Base-by-base conservation (phyloP, 1,140 invertebrate genomes). In the Heliconius hermathena region DNA sequence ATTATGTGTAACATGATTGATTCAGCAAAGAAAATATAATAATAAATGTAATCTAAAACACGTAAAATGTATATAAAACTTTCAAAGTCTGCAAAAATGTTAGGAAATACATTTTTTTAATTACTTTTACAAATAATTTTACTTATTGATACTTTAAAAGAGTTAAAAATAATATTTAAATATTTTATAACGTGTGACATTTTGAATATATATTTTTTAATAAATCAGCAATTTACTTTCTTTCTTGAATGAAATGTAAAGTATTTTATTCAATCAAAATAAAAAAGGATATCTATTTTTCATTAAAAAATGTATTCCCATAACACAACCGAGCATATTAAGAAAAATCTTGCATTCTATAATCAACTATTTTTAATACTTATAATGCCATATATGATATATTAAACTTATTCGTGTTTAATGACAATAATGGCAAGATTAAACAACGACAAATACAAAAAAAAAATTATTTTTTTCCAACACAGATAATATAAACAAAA, bases 11-110 rank as follows among this genome's bases (percentile, higher is more conserved):
- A 66, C 60, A 66, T 66, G 60, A 66, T 66, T 66, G 60, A 26
- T 66, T 66, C 60, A 66, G 60, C 9, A 16, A 66, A 66, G n/a
- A 66, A 60, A 66, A 66, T 26, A 66, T 26, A 18, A 66, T 57
- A 22, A 57, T 57, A 57, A 57, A 57, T 57, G 54, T 57, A 22
- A 66, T 66, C 60, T 66, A 66, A 66, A 66, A 66, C 22, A 66
- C 29, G 26, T 66, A 66, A 66, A 29, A 66, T 26, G 60, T 66
- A 66, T 66, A 66, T 8, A 29, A 66, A 66, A 26, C 11, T 29
- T 66, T 66, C 13, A 26, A 66, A 66, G 13, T 66, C 60, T 22
- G 11, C 60, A 11, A 5, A 66, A 16, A 26, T 26, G 60, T 66
- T 66, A 26, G 60, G 13, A 29, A 66, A 66, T 66, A 66, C 60